Evolutionary conservation across 2,888 invertebrate species (phyloP).

Genomic region (Eledona agricola): DNA sequence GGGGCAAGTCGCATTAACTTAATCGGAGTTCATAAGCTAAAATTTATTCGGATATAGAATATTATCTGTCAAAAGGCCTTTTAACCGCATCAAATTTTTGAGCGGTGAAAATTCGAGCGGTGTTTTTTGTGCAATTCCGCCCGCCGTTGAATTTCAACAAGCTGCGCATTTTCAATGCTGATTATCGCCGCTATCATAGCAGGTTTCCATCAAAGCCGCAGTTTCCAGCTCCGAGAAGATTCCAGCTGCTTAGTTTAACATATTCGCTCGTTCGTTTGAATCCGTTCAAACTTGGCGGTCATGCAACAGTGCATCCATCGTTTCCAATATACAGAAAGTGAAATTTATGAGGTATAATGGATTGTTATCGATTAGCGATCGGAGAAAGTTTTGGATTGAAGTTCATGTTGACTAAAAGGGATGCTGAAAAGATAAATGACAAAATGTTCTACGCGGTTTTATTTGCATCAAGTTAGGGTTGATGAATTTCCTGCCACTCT

Average conservation of each 20-base stretch:
- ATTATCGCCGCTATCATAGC: conserved; percentile 13
- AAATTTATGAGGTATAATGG: background rate
- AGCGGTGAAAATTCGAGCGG: too few species aligned
- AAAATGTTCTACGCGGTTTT: conserved; percentile 2
- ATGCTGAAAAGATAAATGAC: conserved; percentile 1
- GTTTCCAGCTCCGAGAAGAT: conserved; percentile 12
- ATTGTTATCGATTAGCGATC: conserved; percentile 1
- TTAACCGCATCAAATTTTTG: too few species aligned
- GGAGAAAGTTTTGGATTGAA: too few species aligned
- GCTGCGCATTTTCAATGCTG: conserved; percentile 13
- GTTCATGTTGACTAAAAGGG: conserved; percentile 2
- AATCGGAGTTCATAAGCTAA: too few species aligned
- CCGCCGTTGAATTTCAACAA: conserved; percentile 6
- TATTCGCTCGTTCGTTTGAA: conserved; percentile 2
- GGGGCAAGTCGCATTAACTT: conserved; percentile 2
- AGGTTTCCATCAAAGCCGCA: conserved; percentile 1
- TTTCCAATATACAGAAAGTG: too few species aligned
- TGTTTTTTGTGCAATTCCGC: conserved; percentile 19
- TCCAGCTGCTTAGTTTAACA: conserved; percentile 7
- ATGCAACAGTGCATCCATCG: too few species aligned
- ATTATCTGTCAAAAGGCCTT: too few species aligned
- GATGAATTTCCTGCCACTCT: background rate
- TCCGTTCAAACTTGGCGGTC: too few species aligned
- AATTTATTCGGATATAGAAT: too few species aligned
- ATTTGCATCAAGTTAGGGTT: background rate